phyloP scores from a whole-genome alignment of 2,797 vertebrate species.

The Schizopygopsis pylzovi region DNA sequence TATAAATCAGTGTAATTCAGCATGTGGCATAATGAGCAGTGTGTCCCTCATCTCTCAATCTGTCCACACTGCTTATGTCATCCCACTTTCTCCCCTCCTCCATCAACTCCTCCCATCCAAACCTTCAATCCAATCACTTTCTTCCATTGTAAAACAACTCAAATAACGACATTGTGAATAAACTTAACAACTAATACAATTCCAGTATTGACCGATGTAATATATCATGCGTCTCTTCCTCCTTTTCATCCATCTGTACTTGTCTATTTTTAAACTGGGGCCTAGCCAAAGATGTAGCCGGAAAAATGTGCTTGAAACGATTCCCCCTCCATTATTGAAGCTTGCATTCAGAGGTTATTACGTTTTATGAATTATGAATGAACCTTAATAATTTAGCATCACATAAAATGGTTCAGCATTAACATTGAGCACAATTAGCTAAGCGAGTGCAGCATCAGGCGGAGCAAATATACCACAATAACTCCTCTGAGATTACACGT shows the following conservation, averaged over 20 bases:
- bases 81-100: neutral
- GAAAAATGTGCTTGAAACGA: slow-evolving; percentile 66
- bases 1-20: slow-evolving; percentile 31
- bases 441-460: slow-evolving; percentile 1
- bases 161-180: neutral
- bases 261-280: slow-evolving; percentile 55
- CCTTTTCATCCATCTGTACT: neutral
- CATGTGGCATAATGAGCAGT: slow-evolving; percentile 15
- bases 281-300: slow-evolving; percentile 16
- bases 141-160: neutral
- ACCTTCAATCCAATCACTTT: slow-evolving; percentile 6
- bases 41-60: slow-evolving; percentile 10
- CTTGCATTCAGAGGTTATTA: slow-evolving; percentile 73
- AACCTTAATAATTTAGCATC: slow-evolving; percentile 71
- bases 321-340: slow-evolving; percentile 71
- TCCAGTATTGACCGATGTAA: neutral
- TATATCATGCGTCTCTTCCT: neutral
- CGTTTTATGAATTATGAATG: slow-evolving; percentile 73
- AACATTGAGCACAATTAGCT: slow-evolving; percentile 65
- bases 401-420: slow-evolving; percentile 68
- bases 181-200: slow-evolving; percentile 1
- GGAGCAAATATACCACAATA: slow-evolving; percentile 18
- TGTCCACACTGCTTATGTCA: neutral
- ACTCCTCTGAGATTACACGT: slow-evolving; percentile 6
- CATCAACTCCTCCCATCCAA: neutral